Evolutionary conservation across 1,140 invertebrate genomes (phyloP).

Genomic region (Bombus pyrosoma): DNA sequence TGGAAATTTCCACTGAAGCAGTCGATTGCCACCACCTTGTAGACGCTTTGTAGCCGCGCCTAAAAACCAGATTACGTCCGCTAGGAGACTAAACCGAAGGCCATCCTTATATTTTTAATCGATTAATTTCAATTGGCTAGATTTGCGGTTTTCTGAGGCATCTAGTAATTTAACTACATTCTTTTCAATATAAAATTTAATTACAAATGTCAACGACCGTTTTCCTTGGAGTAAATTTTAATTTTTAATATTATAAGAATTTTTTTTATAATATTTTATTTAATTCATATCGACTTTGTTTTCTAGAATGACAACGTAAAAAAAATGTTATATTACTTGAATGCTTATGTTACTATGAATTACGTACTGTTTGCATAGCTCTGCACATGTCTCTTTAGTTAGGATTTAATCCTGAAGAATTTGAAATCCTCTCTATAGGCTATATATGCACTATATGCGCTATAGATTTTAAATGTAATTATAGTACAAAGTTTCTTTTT

Average conservation of each 20-base stretch:
- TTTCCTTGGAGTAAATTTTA: neutral
- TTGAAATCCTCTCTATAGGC: neutral
- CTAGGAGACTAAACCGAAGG: constrained; percentile 61
- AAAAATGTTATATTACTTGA: too few species aligned
- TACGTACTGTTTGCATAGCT: too few species aligned
- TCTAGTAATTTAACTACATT: neutral
- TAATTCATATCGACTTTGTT: neutral
- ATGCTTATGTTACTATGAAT: too few species aligned
- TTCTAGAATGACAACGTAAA: neutral
- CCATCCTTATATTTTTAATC: constrained; percentile 53
- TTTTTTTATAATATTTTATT: neutral
- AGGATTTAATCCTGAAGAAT: too few species aligned
- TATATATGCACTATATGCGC: too few species aligned
- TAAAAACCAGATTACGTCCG: constrained; percentile 73
- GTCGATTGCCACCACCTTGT: constrained; percentile 66
- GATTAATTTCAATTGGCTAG: neutral
- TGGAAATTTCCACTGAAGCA: constrained; percentile 78
- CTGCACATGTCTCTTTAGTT: neutral
- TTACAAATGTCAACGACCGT: too few species aligned
- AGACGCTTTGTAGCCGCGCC: constrained; percentile 65
- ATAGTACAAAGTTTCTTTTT: neutral
- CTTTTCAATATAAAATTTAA: neutral
- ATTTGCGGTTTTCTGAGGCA: neutral
- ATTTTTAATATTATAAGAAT: neutral
- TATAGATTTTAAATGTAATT: neutral